phyloP scores from a whole-genome alignment of 2,113 vertebrate genomes.

The Crypturellus undulatus region DNA sequence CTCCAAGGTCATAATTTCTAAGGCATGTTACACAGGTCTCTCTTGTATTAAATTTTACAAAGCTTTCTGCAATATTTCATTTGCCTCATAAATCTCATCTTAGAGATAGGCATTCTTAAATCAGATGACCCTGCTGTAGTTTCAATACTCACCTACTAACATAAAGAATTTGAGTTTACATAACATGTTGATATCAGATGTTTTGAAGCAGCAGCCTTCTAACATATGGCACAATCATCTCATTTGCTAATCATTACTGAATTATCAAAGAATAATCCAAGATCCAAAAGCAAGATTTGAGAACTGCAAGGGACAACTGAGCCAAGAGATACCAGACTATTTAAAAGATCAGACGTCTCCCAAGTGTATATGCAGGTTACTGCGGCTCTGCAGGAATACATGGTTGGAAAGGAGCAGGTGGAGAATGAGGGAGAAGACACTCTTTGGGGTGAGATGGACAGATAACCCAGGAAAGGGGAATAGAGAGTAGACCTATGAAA shows the following conservation, averaged over 20 bases:
- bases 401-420: not conserved
- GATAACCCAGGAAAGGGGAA: not conserved
- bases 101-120: not conserved
- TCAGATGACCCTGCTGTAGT: not conserved
- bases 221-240: not conserved
- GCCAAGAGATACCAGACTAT: rapidly evolving
- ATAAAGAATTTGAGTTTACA: not conserved
- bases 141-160: not conserved
- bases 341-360: not conserved
- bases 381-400: not conserved
- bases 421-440: not conserved
- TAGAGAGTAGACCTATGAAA: not conserved
- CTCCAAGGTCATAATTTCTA: not conserved
- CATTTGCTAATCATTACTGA: not conserved
- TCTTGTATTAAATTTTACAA: not conserved
- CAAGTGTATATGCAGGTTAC: not conserved
- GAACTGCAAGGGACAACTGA: not conserved
- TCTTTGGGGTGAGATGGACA: not conserved
- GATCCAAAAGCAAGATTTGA: rapidly evolving
- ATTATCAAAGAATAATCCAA: not conserved
- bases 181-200: not conserved
- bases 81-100: not conserved
- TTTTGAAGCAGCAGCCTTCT: not conserved
- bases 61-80: not conserved
- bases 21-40: not conserved